A percentile compares a stretch with the other conserved stretches of the same genome.
These are phyloP conservation scores for Synanthedon formicaeformis DNA, from an alignment of 2,888 invertebrate species.

Conservation along the genomic window DNA sequence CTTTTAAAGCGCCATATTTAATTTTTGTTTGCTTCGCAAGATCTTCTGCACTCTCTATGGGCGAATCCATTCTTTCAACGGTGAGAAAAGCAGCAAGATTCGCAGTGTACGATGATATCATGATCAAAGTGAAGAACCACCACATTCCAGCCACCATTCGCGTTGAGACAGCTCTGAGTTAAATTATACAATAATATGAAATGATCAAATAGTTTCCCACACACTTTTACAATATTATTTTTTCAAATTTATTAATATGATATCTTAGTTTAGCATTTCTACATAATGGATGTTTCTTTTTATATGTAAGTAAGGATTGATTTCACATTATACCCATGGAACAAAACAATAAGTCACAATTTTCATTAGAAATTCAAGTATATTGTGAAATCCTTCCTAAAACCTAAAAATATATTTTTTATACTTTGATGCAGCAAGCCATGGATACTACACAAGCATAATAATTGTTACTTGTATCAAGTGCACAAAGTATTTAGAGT, in stretches of 20 bases:
- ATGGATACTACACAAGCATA: slow-evolving; percentile 62
- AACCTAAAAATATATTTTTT: slow-evolving; percentile 18
- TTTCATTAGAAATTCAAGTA: not conserved
- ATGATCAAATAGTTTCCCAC: not conserved
- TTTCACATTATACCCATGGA: not conserved
- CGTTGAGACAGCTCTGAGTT: slow-evolving; percentile 83
- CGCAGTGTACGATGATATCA: slow-evolving; percentile 97
- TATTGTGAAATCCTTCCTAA: slow-evolving; percentile 28
- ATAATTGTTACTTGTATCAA: slow-evolving; percentile 22
- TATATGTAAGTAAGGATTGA: not conserved
- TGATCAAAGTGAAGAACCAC: slow-evolving; percentile 96
- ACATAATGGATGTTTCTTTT: not conserved
- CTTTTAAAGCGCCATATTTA: slow-evolving; percentile 93
- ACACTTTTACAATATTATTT: not conserved
- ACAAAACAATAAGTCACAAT: not conserved
- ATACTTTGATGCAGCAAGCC: slow-evolving; percentile 69
- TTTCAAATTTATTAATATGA: not conserved
- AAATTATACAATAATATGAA: not conserved
- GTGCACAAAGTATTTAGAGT: slow-evolving; percentile 33
- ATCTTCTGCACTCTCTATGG: slow-evolving; percentile 96
- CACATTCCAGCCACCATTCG: slow-evolving; percentile 92
- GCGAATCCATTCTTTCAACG: slow-evolving; percentile 92
- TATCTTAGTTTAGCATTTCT: not conserved
- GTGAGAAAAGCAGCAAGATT: slow-evolving; percentile 95
- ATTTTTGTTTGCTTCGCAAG: slow-evolving; percentile 96